Conservation (phyloP, 2,797 vertebrate genomes). For the Luscinia luscinia region DNA sequence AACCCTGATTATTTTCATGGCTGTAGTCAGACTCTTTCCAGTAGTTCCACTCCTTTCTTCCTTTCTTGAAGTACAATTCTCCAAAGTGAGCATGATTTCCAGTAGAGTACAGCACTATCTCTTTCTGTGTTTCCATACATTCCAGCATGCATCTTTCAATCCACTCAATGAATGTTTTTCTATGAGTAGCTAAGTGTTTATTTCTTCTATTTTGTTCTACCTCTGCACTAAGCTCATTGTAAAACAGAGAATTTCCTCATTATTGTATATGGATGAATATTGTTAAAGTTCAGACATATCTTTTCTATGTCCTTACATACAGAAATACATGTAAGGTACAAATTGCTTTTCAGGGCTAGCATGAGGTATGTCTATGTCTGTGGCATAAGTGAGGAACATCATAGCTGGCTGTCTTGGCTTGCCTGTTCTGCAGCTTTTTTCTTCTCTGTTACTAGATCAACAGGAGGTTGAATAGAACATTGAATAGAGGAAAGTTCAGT, state of each 20-base stretch:
- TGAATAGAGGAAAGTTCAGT: neutral
- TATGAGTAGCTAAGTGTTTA: neutral
- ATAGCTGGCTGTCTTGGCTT: neutral
- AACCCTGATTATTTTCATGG: neutral
- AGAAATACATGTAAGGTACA: neutral
- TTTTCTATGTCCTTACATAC: neutral
- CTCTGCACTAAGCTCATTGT: neutral
- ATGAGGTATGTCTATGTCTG: neutral
- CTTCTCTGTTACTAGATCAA: neutral
- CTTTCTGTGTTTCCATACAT: neutral
- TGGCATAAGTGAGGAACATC: neutral
- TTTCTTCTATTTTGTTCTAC: neutral
- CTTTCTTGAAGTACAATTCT: neutral
- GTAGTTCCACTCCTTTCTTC: neutral
- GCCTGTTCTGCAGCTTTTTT: neutral
- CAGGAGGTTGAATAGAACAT: neutral
- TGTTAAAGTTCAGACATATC: neutral
- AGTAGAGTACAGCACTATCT: neutral
- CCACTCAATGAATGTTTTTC: neutral
- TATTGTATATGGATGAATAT: neutral
- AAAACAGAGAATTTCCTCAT: neutral
- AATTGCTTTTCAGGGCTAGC: neutral
- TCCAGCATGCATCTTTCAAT: neutral
- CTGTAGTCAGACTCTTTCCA: neutral
- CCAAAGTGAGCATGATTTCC: neutral